Base-by-base conservation (phyloP, 2,888 invertebrate species). In the Tetanocera ferruginea region DNA sequence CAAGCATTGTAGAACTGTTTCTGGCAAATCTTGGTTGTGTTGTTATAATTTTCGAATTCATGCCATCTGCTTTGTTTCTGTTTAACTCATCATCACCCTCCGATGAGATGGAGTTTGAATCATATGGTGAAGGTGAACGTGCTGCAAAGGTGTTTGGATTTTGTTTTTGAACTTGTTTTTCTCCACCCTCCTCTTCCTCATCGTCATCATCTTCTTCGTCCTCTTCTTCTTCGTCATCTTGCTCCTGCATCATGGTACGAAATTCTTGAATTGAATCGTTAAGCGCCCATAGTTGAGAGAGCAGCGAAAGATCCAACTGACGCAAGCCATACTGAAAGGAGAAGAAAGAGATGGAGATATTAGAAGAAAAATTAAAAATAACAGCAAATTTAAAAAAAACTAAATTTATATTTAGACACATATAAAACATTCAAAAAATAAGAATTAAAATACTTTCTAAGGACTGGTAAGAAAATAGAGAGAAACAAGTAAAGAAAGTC, bases 251-350 rank as follows among this genome's bases (percentile, higher is more conserved):
- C 81, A 94, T 92, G 83, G 93, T 93, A 66, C 95, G 93, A 91
- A 96, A 97, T 82, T 97, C 95, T 85, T 97, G 96, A 89, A 97
- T 97, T 60, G 96, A 95, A 89, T 97, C 97, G 90, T 97, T 97
- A 73, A 98, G 92, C 1, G 96, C 94, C 96, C 97, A 97, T 81
- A 98, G 92, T 90, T 98, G 97, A 5, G 96, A 96, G 62, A 97
- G 92, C 75, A 98, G 91, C 0, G 96, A 95, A 83, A 97, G 92
- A 90, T 97, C 97, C 89, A 97, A 89, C 89, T 97, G 97, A 74
- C 97, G 93, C 37, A 97, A 92, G 84, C 95, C 95, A 85, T 95
- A 96, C 97, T 97, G 93, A 67, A 93, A 93, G 60, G 79, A 83
- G 3, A 70, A n/a, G n/a, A 76, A 72, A 60, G 5, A 25, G 28